Evolutionary conservation across 2,113 vertebrate species (phyloP), one percentile per base, ranked within the genome.

Genomic region (Gopherus flavomarginatus): DNA sequence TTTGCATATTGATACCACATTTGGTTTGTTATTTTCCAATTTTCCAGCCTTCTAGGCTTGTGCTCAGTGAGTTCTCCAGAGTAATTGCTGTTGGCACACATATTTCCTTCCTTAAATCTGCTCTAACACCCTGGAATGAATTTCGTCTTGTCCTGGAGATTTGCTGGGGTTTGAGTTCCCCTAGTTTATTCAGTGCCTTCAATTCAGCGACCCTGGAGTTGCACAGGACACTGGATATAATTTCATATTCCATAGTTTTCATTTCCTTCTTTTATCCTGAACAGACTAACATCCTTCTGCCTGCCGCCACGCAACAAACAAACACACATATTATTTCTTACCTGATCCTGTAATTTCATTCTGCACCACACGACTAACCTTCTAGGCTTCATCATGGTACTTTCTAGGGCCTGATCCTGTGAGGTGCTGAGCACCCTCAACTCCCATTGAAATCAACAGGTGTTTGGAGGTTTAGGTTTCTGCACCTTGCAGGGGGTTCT

Each of bases 1-100:
- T 97, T 97, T 98, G 97, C 97, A 98, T 98, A 97, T 92, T 96
- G 97, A 98, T 97, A 95, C 95, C 96, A 94, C 89, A 84, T 97
- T 97, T 97, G 90, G 95, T 96, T 98, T 93, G 95, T 93, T 97
- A 90, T 97, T 98, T 98, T 98, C 96, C 97, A 97, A 97, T 97
- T 98, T 98, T 97, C 96, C 93, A 97, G 97, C 96, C 95, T 97
- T 97, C 96, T 96, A 95, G 96, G 96, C 96, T 97, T 95, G 92
- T 87, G 94, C 96, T 97, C 95, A 96, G 95, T 27, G 90, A 95
- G 93, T 97, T 97, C 96, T 97, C 94, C 96, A 96, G 94, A 93
- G 95, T 97, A 97, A 97, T 98, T 97, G 95, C 92, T 96, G 91
- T 96, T 95, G 89, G 94, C 94, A 87, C 91, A 87, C 95, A 95